Percentiles rank a stretch among this genome's conserved stretches.
Conservation (phyloP, 2,888 invertebrate genomes). For the Brassicogethes aeneus region DNA sequence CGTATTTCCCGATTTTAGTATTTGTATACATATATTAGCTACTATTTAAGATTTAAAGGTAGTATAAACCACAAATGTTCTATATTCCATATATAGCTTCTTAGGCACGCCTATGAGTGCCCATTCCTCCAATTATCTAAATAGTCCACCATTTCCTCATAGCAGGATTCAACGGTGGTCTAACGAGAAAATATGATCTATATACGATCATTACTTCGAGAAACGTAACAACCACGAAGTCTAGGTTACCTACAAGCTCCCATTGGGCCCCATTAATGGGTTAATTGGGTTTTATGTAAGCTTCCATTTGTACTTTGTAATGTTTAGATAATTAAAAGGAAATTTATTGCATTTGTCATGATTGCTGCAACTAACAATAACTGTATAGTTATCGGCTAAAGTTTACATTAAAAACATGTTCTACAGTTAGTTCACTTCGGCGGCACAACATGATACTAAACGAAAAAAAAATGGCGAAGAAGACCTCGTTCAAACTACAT, state of each 20-base stretch:
- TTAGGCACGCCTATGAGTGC: conserved; percentile 2
- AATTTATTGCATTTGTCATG: background rate
- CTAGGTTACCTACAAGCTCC: background rate
- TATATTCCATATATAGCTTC: too few relatives aligned
- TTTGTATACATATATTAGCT: too few relatives aligned
- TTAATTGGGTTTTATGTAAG: background rate
- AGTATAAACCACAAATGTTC: too few relatives aligned
- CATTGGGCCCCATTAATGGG: background rate
- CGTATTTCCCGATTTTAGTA: too few relatives aligned
- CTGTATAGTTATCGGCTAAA: too few relatives aligned
- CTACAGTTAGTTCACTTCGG: background rate
- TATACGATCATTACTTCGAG: background rate
- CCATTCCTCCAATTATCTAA: background rate
- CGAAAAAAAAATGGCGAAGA: background rate
- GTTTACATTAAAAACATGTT: conserved; percentile 1
- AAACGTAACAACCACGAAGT: background rate
- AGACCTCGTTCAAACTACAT: background rate
- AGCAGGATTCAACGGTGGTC: background rate
- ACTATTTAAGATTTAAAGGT: too few relatives aligned
- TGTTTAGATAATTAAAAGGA: background rate
- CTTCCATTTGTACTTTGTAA: background rate
- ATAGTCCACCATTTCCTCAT: background rate
- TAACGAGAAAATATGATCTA: conserved; percentile 1
- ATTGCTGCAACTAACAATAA: background rate
- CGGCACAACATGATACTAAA: background rate